Percentiles rank a stretch among this genome's conserved stretches.
phyloP scores from a whole-genome alignment of 1,140 invertebrate species.

The Saxidomus purpurata region DNA sequence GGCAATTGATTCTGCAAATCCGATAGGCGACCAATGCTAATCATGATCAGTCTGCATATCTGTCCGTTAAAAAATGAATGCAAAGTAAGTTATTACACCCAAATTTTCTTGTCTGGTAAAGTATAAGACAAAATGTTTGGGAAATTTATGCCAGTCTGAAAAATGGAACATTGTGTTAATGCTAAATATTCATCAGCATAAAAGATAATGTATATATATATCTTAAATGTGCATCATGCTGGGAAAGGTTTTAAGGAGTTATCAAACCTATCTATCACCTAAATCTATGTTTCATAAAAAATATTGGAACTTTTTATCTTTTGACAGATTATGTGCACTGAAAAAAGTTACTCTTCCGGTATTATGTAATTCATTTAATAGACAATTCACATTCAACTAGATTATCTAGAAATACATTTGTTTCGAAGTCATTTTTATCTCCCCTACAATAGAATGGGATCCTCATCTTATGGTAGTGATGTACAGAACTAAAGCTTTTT shows the following conservation, averaged over 20 bases:
- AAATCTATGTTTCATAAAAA: constrained; percentile 2
- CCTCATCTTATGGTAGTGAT: too few relatives aligned
- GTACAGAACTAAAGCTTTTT: too few relatives aligned
- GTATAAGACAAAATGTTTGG: neutral
- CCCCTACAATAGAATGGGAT: too few relatives aligned
- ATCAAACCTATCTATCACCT: neutral
- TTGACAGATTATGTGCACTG: neutral
- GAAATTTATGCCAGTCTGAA: neutral
- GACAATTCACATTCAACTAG: too few relatives aligned
- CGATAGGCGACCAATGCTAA: too few relatives aligned
- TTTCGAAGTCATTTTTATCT: too few relatives aligned
- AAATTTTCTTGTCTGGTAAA: too few relatives aligned
- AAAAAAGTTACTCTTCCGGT: neutral
- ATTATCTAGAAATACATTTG: too few relatives aligned
- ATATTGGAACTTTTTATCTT: neutral
- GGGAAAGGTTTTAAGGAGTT: constrained; percentile 13
- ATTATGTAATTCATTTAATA: neutral
- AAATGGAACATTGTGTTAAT: neutral
- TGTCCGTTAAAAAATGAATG: too few relatives aligned
- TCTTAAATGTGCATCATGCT: neutral
- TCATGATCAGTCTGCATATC: too few relatives aligned
- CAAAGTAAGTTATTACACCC: too few relatives aligned
- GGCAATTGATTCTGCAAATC: too few relatives aligned
- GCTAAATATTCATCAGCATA: neutral
- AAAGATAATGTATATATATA: neutral